Evolutionary conservation across 1,140 invertebrate species (phyloP).

Genomic region (Drosophila miranda): DNA sequence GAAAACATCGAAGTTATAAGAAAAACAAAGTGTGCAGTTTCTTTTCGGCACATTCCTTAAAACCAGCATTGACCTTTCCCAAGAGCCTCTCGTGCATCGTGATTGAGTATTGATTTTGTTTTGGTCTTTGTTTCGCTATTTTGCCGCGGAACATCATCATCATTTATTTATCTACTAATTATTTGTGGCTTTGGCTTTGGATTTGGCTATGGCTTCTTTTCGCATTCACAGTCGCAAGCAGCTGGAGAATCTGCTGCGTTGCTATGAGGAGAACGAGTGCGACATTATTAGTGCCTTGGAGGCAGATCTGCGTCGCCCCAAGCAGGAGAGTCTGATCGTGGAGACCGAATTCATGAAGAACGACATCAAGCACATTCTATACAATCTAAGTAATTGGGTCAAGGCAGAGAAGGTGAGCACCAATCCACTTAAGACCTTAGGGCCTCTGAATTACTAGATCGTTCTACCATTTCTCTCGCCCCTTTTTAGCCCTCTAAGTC

Average conservation of each 20-base stretch:
- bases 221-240: conserved; percentile 86
- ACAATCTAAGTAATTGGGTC: conserved; percentile 87
- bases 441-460: not conserved
- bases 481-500: conserved; percentile 86
- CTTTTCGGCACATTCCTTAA: no score
- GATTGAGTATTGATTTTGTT: conserved; percentile 55
- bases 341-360: conserved; percentile 88
- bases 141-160: conserved; percentile 45
- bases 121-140: conserved; percentile 45
- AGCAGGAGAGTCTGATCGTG: conserved; percentile 86
- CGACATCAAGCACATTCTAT: conserved; percentile 86
- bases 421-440: not conserved
- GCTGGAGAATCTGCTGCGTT: conserved; percentile 87
- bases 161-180: conserved; percentile 30
- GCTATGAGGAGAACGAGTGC: conserved; percentile 91
- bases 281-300: conserved; percentile 89
- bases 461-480: conserved; percentile 6
- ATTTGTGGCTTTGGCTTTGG: conserved; percentile 23
- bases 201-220: conserved; percentile 13
- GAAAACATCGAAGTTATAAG: no score
- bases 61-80: conserved; percentile 70
- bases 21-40: no score
- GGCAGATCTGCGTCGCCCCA: conserved; percentile 90
- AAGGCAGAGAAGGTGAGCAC: conserved; percentile 86
- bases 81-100: conserved; percentile 52